Conservation (phyloP, 2,113 vertebrate genomes). For the Laticauda laticaudata region DNA sequence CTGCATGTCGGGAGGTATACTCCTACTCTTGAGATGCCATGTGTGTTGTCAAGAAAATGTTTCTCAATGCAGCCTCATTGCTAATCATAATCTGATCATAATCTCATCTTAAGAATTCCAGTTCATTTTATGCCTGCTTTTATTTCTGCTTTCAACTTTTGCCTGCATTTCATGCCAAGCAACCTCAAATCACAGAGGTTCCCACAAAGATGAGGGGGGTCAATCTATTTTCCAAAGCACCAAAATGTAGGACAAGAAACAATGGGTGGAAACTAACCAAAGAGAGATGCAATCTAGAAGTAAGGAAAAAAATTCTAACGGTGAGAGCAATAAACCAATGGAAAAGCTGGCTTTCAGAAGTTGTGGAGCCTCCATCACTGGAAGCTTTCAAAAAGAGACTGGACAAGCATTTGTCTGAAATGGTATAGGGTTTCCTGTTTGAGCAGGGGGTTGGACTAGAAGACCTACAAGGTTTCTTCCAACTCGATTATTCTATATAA, state of each 20-base stretch:
- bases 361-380: no score
- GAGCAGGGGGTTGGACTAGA: no score
- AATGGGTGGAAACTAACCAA: no score
- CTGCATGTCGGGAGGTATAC: constrained; percentile 38
- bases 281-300: no score
- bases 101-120: background rate
- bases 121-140: background rate
- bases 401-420: no score
- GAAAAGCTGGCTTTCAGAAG: no score
- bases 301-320: no score
- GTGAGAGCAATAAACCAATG: no score
- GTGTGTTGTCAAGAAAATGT: background rate
- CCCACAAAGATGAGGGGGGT: background rate
- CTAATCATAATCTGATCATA: constrained; percentile 12
- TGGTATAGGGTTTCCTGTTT: no score
- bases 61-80: accelerated
- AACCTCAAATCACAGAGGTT: background rate
- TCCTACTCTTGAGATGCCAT: background rate
- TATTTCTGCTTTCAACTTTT: background rate
- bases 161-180: background rate
- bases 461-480: no score
- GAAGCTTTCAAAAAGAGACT: no score
- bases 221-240: background rate
- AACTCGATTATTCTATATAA: no score
- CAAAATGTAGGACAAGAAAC: background rate